Evolutionary conservation across 2,888 invertebrate species (phyloP).

Genomic region (Hydroisotoma schaefferi): DNA sequence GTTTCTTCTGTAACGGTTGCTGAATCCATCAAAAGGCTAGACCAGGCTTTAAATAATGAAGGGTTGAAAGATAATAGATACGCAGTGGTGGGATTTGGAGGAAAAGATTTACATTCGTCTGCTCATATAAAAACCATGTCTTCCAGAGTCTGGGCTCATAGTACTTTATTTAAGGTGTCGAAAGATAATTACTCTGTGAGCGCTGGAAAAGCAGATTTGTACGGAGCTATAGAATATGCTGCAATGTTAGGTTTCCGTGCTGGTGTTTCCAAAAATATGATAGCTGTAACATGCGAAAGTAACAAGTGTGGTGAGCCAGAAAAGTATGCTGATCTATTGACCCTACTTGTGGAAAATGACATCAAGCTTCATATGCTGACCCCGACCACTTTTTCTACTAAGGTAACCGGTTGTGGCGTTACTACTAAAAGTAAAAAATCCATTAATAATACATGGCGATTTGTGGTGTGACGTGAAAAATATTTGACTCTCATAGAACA

Average conservation of each 20-base stretch:
- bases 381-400: slow-evolving; percentile 48
- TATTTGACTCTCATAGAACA: background rate
- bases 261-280: slow-evolving; percentile 54
- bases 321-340: slow-evolving; percentile 50
- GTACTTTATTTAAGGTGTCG: slow-evolving; percentile 42
- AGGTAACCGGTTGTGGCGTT: slow-evolving; percentile 23
- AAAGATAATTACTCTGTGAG: slow-evolving; percentile 41
- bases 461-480: background rate
- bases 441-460: background rate
- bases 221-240: slow-evolving; percentile 51
- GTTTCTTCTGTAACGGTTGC: slow-evolving; percentile 43
- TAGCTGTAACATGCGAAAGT: slow-evolving; percentile 53
- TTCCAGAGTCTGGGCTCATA: slow-evolving; percentile 50
- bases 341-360: slow-evolving; percentile 50
- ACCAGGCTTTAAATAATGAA: slow-evolving; percentile 47
- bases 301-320: slow-evolving; percentile 50
- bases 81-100: slow-evolving; percentile 55
- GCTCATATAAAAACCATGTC: slow-evolving; percentile 53
- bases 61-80: slow-evolving; percentile 53
- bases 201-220: slow-evolving; percentile 46
- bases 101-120: slow-evolving; percentile 49
- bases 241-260: slow-evolving; percentile 53
- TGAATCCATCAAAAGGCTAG: slow-evolving; percentile 45
- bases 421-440: no score
- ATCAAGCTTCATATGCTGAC: slow-evolving; percentile 51